Evolutionary conservation across 2,888 invertebrate genomes (phyloP), one percentile per base, ranked within the genome.

Genomic region (Carpatolechia fugitivella): DNA sequence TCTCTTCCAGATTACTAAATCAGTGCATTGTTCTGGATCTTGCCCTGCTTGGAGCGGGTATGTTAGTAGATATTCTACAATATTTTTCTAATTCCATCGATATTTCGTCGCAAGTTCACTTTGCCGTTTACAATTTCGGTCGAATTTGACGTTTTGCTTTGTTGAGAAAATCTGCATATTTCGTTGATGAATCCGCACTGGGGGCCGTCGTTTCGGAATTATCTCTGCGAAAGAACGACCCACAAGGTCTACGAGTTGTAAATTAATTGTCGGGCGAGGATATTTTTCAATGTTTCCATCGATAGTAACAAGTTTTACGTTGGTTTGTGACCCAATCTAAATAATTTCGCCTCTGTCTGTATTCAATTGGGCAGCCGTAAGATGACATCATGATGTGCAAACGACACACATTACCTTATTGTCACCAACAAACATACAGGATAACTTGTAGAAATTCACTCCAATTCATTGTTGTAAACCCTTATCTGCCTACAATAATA

Each of bases 1-100:
- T 80, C 76, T 76, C 78, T 82, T 78, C 72, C 62, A 65, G 68
- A 79, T 74, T 74, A 69, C 72, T 66, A 70, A 65, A 71, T 65
- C 66, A 66, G 67, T 72, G 69, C 76, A 73, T 78, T 72, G 69
- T 78, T 76, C 68, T 66, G 55, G 62, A 64, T 60, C 14, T 31
- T 16, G 36, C 40, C 29, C 40, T 33, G 18, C 14, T 31, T 1
- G 1, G 10, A 14, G 13, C 4, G 44, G 11, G 31, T 52, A 52
- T 5, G 13, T 46, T 44, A 8, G 46, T 24, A 6, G 30, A n/a
- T 52, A 29, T n/a, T 13, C 20, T 52, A 10, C 4, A 33, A 8
- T 46, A 52, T 52, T 46, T 20, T 24, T n/a, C 3, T 5, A 13
- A 20, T 41, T 52, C 6, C 14, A 16, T 33, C 31, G 14, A 16